Conservation (phyloP, 2,888 invertebrate species). For the Napeogenes sylphis region DNA sequence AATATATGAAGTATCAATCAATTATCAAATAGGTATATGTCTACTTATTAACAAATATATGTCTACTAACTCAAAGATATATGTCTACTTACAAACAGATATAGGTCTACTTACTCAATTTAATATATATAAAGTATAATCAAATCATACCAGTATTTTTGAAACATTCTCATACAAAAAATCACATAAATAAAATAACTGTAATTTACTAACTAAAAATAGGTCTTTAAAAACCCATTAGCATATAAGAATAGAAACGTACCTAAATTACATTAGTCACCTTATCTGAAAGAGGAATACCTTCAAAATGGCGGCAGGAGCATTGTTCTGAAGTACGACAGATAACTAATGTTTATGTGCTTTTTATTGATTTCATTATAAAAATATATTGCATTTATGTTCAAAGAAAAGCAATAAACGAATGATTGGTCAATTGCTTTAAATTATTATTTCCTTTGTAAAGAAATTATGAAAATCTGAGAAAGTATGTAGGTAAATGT, state of each 20-base stretch:
- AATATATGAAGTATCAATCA: too few species aligned
- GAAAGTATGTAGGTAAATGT: background rate
- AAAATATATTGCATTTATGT: background rate
- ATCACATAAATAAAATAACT: background rate
- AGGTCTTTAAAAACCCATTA: conserved; percentile 5
- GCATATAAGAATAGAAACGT: background rate
- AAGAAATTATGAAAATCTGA: too few species aligned
- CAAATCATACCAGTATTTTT: background rate
- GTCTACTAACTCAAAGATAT: background rate
- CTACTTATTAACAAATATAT: background rate
- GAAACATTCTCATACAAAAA: background rate
- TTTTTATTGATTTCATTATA: conserved; percentile 3
- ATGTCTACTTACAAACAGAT: too few species aligned
- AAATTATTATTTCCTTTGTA: too few species aligned
- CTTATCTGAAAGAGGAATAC: conserved; percentile 40
- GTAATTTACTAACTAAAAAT: conserved; percentile 2
- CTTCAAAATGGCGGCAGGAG: conserved; percentile 57
- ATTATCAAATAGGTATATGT: background rate
- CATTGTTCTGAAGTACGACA: conserved; percentile 53
- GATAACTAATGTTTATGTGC: conserved; percentile 31
- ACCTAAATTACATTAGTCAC: conserved; percentile 37
- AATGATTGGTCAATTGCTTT: too few species aligned
- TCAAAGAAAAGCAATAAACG: background rate
- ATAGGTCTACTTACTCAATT: background rate
- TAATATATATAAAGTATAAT: background rate